Percentiles rank a stretch among this genome's conserved stretches.
Conservation (phyloP, 2,797 vertebrate genomes). For the Streptopelia turtur region DNA sequence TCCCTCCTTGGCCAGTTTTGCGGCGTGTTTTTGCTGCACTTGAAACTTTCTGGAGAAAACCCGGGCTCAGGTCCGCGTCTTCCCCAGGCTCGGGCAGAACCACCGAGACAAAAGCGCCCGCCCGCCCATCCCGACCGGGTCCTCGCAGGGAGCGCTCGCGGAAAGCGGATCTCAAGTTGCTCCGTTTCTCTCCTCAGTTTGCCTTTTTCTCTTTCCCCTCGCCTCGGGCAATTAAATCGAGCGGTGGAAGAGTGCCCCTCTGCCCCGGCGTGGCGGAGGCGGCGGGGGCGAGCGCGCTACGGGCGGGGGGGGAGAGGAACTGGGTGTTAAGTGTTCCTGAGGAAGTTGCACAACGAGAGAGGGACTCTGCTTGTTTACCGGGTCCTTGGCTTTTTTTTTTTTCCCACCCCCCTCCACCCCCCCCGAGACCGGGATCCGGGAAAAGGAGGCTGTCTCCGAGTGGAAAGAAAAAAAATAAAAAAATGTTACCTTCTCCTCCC, state of each 20-base stretch:
- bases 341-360: constrained; percentile 78
- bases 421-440: neutral
- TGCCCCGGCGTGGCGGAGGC: neutral
- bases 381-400: neutral
- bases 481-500: constrained; percentile 4
- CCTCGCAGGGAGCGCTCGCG: neutral
- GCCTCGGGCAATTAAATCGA: neutral
- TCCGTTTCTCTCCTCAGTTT: neutral
- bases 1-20: constrained; percentile 80
- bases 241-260: neutral
- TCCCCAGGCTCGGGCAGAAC: constrained; percentile 62
- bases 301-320: constrained; percentile 53
- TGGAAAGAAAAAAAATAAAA: neutral
- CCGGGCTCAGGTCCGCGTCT: constrained; percentile 72
- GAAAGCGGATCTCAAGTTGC: neutral
- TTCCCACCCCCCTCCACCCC: neutral
- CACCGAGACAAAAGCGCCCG: neutral
- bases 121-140: neutral
- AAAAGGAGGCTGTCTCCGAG: neutral
- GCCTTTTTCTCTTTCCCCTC: neutral
- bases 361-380: constrained; percentile 51
- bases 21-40: constrained; percentile 78
- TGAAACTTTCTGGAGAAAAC: constrained; percentile 83
- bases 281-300: constrained; percentile 36
- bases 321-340: constrained; percentile 58